Evolutionary conservation across 2,797 vertebrate species (phyloP), one percentile per base, ranked within the genome.

Genomic region (Aselliscus stoliczkanus): DNA sequence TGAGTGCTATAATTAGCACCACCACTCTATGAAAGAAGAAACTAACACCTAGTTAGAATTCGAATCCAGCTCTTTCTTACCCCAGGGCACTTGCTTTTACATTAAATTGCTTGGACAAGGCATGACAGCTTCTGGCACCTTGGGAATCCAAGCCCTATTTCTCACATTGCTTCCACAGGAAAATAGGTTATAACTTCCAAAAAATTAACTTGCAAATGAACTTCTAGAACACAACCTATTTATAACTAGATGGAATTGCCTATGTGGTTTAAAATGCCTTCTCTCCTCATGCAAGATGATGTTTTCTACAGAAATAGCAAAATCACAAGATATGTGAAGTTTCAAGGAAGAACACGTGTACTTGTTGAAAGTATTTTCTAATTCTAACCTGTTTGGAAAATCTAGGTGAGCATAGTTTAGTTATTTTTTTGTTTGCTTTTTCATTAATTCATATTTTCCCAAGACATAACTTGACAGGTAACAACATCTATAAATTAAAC

Each of bases 171-270:
- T 88, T 90, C 67, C 62, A 44, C 6, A 11, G 27, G 34, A 88
- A 94, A 95, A 83, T 80, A 76, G 75, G 83, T 95, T 91, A 88
- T 42, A 88, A 80, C 64, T 94, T 92, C 5, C n/a, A 54, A 86
- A 96, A 94, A 67, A 92, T 31, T 84, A 85, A 90, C 83, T 96
- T 93, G 91, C 62, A 96, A 93, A 80, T 93, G 79, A 96, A 88
- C 52, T 82, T 91, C 44, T 83, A 70, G 72, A 82, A 44, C 21
- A 72, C 60, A 79, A 58, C n/a, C 64, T 93, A 91, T 80, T 95
- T 96, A 87, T 89, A 89, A 91, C 31, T 42, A 95, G 54, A 47
- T 52, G 77, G n/a, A 83, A 72, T 72, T 94, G 25, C 60, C 52
- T 90, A 10, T 60, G 4, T 12, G 27, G 44, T 77, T 76, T 76